A percentile compares a stretch with the other conserved stretches of the same genome.
These are phyloP conservation scores for Pangasianodon gigas DNA, from an alignment of 2,113 vertebrate genomes.

Conservation along the genomic window DNA sequence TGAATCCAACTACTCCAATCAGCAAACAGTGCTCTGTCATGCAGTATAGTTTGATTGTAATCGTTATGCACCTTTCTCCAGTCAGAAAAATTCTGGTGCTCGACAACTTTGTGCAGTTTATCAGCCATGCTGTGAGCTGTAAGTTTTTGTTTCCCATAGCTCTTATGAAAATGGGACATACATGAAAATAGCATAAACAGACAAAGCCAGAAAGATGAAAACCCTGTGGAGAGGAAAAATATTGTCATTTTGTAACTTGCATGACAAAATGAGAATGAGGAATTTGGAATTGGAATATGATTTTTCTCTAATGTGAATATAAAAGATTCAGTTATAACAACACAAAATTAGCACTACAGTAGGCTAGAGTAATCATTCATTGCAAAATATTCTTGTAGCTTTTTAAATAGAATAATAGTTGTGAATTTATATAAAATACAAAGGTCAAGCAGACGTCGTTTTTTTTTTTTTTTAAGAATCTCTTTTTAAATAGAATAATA, in stretches of 20 bases:
- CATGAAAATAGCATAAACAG: conserved; percentile 65
- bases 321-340: not conserved
- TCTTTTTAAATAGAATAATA: not conserved
- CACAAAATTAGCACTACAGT: not conserved
- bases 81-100: conserved; percentile 41
- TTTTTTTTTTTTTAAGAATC: not conserved
- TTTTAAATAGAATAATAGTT: not conserved
- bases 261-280: not conserved
- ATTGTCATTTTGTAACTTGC: not conserved
- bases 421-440: not conserved
- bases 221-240: conserved; percentile 57
- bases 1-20: not conserved
- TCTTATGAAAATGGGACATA: conserved; percentile 65
- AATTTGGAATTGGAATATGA: not conserved
- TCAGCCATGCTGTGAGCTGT: conserved; percentile 56
- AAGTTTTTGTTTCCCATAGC: conserved; percentile 65
- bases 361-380: not conserved
- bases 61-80: conserved; percentile 49
- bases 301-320: not conserved
- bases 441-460: not conserved
- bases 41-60: conserved; percentile 65
- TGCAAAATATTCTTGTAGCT: not conserved
- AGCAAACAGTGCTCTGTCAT: conserved; percentile 63
- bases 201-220: conserved; percentile 66
- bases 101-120: conserved; percentile 38